Base-by-base conservation (phyloP, 2,888 invertebrate genomes). In the Trichacis sp. region DNA sequence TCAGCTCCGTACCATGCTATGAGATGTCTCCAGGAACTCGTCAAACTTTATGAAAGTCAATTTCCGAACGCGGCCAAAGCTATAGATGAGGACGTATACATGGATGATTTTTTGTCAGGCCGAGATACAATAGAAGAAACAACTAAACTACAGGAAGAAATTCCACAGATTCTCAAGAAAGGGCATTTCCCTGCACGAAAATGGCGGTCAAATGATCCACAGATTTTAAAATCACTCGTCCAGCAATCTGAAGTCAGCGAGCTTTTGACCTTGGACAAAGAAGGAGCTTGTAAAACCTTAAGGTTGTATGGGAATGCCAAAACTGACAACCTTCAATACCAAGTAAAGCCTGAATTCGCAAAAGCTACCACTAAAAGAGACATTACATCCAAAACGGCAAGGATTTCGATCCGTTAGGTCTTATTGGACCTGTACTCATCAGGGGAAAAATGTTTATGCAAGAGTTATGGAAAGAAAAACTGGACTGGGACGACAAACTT, bases 371-470 rank as follows among this genome's bases (percentile, higher is more conserved):
- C 64, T 5, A 68, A 68, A 33, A 30, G 64, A 5, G 38, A 24
- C 5, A 52, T 69, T 3, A 14, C 67, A 1, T 70, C 68, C 1
- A 64, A 52, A 14, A 56, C 64, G n/a, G 49, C 64, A 9, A 66
- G 61, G 38, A 60, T 69, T 70, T 66, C 38, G 69, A 67, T 42
- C 68, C 69, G 0, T 46, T 69, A 11, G 66, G 69, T 1, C 45
- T 69, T 0, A 15, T 69, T 0, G 43, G 56, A 5, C 72, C 69
- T 11, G 42, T 70, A 1, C 30, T 67, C 1, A 65, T 69, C 1
- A 52, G 15, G 9, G 69, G 64, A n/a, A 64, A 71, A 24, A 18
- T 69, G 3, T 45, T 66, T 2, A 63, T 69, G 58, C 57, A 59
- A 38, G 20, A 15, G 1, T 30, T 68, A 8, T 70, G 63, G 64